Evolutionary conservation across 2,797 vertebrate genomes (phyloP).

Genomic region (Lacerta agilis): DNA sequence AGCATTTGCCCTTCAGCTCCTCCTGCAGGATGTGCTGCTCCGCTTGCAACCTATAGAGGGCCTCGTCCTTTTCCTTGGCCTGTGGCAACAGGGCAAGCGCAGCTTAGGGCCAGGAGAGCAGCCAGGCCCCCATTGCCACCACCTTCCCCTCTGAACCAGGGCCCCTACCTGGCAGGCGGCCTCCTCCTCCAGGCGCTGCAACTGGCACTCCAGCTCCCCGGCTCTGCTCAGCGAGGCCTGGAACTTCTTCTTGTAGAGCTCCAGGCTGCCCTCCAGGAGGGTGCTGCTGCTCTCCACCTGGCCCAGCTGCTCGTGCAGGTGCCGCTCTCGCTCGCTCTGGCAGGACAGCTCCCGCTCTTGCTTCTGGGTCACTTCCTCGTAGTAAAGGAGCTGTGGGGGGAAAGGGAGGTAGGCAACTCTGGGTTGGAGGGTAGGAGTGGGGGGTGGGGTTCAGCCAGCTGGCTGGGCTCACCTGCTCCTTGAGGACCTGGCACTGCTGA

Average conservation of each 20-base stretch:
- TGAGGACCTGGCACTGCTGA: slow-evolving; percentile 70
- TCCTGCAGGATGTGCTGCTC: slow-evolving; percentile 59
- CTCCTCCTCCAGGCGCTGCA: slow-evolving; percentile 74
- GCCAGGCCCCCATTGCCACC: background rate
- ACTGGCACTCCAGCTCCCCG: slow-evolving; percentile 71
- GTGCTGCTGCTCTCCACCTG: slow-evolving; percentile 69
- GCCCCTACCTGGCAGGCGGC: slow-evolving; percentile 71
- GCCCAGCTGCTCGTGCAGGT: slow-evolving; percentile 66
- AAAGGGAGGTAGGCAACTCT: background rate
- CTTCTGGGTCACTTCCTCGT: slow-evolving; percentile 68
- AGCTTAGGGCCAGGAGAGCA: background rate
- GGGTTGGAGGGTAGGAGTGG: too few species aligned
- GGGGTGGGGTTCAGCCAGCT: background rate
- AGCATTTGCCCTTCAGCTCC: slow-evolving; percentile 67
- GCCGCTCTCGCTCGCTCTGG: slow-evolving; percentile 63
- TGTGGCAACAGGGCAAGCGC: slow-evolving; percentile 8
- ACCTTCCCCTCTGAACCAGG: too few species aligned
- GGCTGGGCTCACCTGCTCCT: slow-evolving; percentile 72
- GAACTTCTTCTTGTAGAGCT: slow-evolving; percentile 76
- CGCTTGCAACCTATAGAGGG: slow-evolving; percentile 52
- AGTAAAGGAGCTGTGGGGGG: slow-evolving; percentile 70
- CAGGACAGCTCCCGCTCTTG: slow-evolving; percentile 64
- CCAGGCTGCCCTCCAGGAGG: slow-evolving; percentile 73
- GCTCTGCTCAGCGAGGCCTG: slow-evolving; percentile 73
- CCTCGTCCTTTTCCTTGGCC: slow-evolving; percentile 57